phyloP scores from a whole-genome alignment of 2,888 invertebrate species.

The Eutolmus rufibarbis region DNA sequence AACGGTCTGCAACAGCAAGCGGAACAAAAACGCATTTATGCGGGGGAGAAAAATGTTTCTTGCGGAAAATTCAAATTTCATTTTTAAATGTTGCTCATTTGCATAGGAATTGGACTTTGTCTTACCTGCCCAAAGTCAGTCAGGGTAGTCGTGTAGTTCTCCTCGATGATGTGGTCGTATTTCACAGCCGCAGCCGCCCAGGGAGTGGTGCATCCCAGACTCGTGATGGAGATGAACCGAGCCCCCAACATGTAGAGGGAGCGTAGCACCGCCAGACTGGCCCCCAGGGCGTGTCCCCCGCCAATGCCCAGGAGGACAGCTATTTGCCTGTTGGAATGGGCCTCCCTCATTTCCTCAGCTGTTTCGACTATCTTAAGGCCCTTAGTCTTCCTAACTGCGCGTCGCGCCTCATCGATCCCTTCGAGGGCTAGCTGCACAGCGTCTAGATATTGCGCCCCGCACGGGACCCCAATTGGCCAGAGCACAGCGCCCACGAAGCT shows the following conservation, averaged over 20 bases:
- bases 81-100: background rate
- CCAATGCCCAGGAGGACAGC: slow-evolving; percentile 71
- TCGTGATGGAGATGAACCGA: slow-evolving; percentile 72
- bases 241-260: slow-evolving; percentile 73
- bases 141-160: slow-evolving; percentile 59
- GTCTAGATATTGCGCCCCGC: slow-evolving; percentile 71
- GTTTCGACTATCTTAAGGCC: slow-evolving; percentile 66
- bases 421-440: slow-evolving; percentile 72
- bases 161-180: slow-evolving; percentile 55
- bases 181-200: slow-evolving; percentile 64
- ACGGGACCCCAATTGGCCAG: slow-evolving; percentile 65
- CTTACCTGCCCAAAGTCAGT: slow-evolving; percentile 63
- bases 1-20: slow-evolving; percentile 63
- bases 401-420: slow-evolving; percentile 71
- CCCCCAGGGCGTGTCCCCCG: slow-evolving; percentile 74
- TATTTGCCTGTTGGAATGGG: slow-evolving; percentile 68
- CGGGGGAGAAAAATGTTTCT: background rate
- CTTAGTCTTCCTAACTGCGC: slow-evolving; percentile 66
- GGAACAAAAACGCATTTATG: background rate
- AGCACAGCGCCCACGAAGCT: slow-evolving; percentile 67
- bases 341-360: slow-evolving; percentile 68
- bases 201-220: slow-evolving; percentile 71
- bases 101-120: slow-evolving; percentile 17
- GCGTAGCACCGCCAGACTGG: slow-evolving; percentile 71
- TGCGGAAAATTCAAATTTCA: background rate